These are phyloP conservation scores for Pterocles gutturalis DNA, from an alignment of 2,113 vertebrate species.

Conservation along the genomic window DNA sequence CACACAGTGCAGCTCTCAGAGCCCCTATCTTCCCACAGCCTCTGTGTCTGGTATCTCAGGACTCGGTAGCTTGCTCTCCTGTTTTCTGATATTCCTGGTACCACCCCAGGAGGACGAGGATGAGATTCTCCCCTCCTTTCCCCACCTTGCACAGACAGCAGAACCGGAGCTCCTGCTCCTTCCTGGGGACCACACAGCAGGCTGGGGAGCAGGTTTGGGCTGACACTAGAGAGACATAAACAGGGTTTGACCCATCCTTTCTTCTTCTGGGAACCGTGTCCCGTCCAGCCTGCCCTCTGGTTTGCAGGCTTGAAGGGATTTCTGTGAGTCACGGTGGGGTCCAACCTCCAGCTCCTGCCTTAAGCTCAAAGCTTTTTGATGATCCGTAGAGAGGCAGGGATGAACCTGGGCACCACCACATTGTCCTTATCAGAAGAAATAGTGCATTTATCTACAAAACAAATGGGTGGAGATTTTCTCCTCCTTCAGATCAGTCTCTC, in stretches of 20 bases:
- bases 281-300: neutral
- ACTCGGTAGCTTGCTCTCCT: neutral
- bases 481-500: neutral
- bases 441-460: neutral
- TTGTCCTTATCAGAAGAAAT: neutral
- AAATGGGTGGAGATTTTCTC: neutral
- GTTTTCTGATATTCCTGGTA: neutral
- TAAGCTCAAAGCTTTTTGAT: neutral
- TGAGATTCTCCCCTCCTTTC: neutral
- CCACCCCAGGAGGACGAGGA: fast-evolving
- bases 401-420: neutral
- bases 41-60: fast-evolving
- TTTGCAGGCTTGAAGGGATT: neutral
- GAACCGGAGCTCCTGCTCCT: neutral
- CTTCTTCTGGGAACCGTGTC: neutral
- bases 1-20: fast-evolving
- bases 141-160: neutral
- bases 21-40: neutral
- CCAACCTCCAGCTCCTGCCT: neutral
- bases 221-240: neutral
- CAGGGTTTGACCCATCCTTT: neutral
- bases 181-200: fast-evolving
- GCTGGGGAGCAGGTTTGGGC: neutral
- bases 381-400: neutral
- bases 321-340: neutral